Base-by-base conservation (phyloP, 2,888 invertebrate species). In the Xestia xanthographa region DNA sequence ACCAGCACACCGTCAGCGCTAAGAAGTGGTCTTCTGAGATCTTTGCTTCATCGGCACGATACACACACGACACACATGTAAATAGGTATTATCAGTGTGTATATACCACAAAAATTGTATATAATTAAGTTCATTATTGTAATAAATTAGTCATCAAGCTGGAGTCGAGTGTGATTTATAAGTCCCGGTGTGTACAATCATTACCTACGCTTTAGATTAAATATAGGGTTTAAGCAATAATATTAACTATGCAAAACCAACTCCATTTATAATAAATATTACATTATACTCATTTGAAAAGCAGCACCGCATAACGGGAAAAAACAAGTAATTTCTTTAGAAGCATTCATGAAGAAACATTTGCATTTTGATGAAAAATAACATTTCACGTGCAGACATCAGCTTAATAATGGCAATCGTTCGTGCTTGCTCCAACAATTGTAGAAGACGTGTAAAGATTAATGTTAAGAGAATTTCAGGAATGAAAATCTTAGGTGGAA, bases 311-410 rank as follows among this genome's bases (percentile, higher is more conserved):
- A 29, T 45, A 45, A 53, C 11, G 20, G 6, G 22, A 56, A 67
- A 50, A 45, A 66, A 22, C 11, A n/a, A 38, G 17, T 73, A 50
- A 66, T 81, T 72, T 38, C 38, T 80, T 48, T 4, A 50, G 22
- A 66, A 58, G 11, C 50, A 45, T 66, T 66, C 74, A 45, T 29
- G 26, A 9, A 73, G 20, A 66, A 72, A 50, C 22, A 53, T 69
- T 80, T 43, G n/a, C 79, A 80, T 79, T 79, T 80, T 72, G 29
- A 80, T 80, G 41, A 60, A 69, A 81, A 67, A 62, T 68, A 43
- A 58, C 70, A 68, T 79, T 69, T 81, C 81, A 70, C 50, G 29
- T 67, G 68, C 82, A 82, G 82, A 69, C 14, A 48, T 62, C 38
- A n/a, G n/a, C n/a, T 62, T 56, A 50, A 43, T 65, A 80, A 66